Conservation (phyloP, 2,888 invertebrate genomes). For the Serripes groenlandicus region DNA sequence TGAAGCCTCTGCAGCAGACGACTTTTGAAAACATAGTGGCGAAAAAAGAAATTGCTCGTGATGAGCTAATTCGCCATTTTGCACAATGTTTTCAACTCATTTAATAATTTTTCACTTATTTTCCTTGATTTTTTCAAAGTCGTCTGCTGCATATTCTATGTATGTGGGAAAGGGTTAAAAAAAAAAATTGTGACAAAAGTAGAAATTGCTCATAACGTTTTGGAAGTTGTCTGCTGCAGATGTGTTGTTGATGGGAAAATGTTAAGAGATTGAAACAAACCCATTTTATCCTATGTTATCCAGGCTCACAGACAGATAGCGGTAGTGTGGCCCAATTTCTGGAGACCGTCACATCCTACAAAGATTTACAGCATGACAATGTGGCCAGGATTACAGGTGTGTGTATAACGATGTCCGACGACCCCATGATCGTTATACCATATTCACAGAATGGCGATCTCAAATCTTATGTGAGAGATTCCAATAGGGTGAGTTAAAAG, state of each 20-base stretch:
- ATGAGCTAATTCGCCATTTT: neutral
- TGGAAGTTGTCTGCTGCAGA: neutral
- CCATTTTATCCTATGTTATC: neutral
- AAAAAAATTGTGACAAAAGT: neutral
- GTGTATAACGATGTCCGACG: constrained; percentile 84
- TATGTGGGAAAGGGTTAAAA: neutral
- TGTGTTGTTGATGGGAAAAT: no score
- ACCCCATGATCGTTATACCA: constrained; percentile 87
- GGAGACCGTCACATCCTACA: constrained; percentile 87
- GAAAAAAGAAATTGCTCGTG: neutral
- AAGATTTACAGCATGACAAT: constrained; percentile 87
- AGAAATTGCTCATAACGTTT: neutral
- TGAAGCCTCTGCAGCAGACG: no score
- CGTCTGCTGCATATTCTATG: neutral
- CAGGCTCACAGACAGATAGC: constrained; percentile 79
- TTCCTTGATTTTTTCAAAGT: neutral
- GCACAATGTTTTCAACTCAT: neutral
- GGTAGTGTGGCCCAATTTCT: constrained; percentile 85
- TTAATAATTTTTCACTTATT: neutral
- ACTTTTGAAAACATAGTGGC: neutral
- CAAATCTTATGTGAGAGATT: constrained; percentile 85
- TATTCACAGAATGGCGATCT: constrained; percentile 87
- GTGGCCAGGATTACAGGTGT: constrained; percentile 87
- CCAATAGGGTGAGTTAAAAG: constrained; percentile 82
- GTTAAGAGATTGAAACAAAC: neutral